Percentiles rank a stretch among this genome's conserved stretches.
phyloP scores from a whole-genome alignment of 2,888 invertebrate genomes.

The Pristionchus japonicus region DNA sequence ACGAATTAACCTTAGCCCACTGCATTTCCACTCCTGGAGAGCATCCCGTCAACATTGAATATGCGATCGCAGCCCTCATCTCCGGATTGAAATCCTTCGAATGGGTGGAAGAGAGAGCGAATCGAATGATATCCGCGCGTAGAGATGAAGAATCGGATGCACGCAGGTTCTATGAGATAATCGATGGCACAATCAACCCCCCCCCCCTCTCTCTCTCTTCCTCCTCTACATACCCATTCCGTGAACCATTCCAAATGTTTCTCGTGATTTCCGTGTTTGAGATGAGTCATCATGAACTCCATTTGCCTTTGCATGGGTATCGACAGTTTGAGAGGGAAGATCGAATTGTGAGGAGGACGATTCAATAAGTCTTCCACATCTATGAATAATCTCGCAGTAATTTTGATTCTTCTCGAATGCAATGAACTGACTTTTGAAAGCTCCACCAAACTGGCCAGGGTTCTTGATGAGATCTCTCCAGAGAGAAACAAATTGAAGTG shows the following conservation, averaged over 20 bases:
- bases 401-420: not conserved
- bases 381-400: not conserved
- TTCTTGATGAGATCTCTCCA: constrained; percentile 58
- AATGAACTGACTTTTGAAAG: constrained; percentile 40
- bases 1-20: constrained; percentile 16
- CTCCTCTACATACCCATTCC: not conserved
- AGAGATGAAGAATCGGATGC: constrained; percentile 20
- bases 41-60: constrained; percentile 7
- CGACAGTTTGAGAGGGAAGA: not conserved
- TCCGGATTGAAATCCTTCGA: constrained; percentile 2
- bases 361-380: constrained; percentile 34
- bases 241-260: constrained; percentile 43
- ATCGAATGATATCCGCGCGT: constrained; percentile 27
- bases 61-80: not conserved
- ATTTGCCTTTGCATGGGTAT: constrained; percentile 38
- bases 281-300: constrained; percentile 12
- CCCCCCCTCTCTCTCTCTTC: not conserved
- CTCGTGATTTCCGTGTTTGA: constrained; percentile 27
- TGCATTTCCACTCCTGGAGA: constrained; percentile 39
- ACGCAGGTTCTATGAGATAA: constrained; percentile 23
- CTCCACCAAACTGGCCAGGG: constrained; percentile 42
- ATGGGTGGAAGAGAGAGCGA: not conserved
- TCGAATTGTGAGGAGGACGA: not conserved
- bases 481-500: constrained; percentile 56
- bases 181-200: not conserved